These are phyloP conservation scores for Brachionus sp. DNA, from an alignment of 1,140 invertebrate species.

Conservation along the genomic window DNA sequence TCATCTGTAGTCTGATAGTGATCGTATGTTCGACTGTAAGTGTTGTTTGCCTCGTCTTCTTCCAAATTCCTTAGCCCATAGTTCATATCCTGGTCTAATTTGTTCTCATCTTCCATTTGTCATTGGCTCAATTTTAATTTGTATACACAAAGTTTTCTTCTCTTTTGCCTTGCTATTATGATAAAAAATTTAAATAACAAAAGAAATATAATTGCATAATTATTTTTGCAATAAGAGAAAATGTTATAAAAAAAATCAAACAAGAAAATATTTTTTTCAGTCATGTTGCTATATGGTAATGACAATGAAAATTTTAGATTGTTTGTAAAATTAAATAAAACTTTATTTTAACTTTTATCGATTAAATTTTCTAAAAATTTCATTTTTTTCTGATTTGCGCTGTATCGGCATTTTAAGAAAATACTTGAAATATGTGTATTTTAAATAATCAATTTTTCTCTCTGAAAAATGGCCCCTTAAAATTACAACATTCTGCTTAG, in stretches of 20 bases:
- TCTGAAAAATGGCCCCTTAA: no score
- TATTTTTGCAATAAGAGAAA: not conserved
- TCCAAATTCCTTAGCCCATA: not conserved
- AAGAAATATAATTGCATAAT: not conserved
- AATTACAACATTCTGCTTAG: no score
- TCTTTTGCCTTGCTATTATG: not conserved
- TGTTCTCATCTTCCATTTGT: not conserved
- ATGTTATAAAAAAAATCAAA: not conserved
- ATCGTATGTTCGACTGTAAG: slow-evolving; percentile 8
- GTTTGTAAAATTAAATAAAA: no score
- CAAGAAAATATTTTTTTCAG: not conserved
- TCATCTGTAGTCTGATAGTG: slow-evolving; percentile 15
- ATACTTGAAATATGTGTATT: no score
- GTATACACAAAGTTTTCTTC: not conserved
- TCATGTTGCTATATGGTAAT: not conserved
- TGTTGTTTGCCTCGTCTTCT: not conserved
- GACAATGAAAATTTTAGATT: no score
- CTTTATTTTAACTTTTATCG: no score
- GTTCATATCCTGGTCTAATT: not conserved
- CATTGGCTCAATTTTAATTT: not conserved
- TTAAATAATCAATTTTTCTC: no score
- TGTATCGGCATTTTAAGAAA: no score
- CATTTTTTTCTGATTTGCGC: no score
- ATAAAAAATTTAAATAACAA: slow-evolving; percentile 7
- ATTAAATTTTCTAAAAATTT: no score